A percentile compares a stretch with the other conserved stretches of the same genome.
Conservation (phyloP, 2,888 invertebrate genomes). For the Pristionchus entomophagus region DNA sequence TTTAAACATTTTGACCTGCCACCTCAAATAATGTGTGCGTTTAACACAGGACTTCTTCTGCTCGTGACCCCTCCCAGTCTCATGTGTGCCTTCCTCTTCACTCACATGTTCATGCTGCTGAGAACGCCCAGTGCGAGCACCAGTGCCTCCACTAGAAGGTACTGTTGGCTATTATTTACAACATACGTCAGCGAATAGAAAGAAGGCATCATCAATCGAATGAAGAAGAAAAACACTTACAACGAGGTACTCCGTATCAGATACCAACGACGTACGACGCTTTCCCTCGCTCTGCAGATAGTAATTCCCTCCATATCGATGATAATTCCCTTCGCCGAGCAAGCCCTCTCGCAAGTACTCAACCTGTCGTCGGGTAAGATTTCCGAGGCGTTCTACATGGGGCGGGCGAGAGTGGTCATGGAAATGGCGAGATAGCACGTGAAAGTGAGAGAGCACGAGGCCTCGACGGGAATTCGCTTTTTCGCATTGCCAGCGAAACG, state of each 20-base stretch:
- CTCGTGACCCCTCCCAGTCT: background rate
- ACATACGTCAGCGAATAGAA: too few species aligned
- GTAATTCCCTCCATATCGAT: constrained; percentile 23
- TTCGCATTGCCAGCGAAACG: background rate
- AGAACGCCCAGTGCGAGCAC: background rate
- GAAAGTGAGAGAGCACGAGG: too few species aligned
- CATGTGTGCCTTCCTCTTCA: constrained; percentile 21
- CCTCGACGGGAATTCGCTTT: too few species aligned
- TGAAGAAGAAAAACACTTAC: background rate
- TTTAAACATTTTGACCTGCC: too few species aligned
- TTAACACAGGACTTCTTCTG: background rate
- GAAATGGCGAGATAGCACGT: too few species aligned
- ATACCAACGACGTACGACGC: constrained; percentile 15
- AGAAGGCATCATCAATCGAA: too few species aligned
- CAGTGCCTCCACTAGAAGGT: constrained; percentile 14
- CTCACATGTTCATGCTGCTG: constrained; percentile 35
- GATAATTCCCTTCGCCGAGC: constrained; percentile 27
- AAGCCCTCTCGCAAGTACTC: background rate
- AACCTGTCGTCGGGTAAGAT: background rate
- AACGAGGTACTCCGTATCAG: background rate
- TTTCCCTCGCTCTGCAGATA: constrained; percentile 11
- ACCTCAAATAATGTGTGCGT: too few species aligned
- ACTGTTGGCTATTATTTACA: background rate
- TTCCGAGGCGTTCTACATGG: too few species aligned
- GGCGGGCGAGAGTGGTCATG: too few species aligned